Percentiles rank a stretch among this genome's conserved stretches.
These are phyloP conservation scores for Drosophila fulvimacula DNA, from an alignment of 2,888 invertebrate genomes.

Conservation along the genomic window DNA sequence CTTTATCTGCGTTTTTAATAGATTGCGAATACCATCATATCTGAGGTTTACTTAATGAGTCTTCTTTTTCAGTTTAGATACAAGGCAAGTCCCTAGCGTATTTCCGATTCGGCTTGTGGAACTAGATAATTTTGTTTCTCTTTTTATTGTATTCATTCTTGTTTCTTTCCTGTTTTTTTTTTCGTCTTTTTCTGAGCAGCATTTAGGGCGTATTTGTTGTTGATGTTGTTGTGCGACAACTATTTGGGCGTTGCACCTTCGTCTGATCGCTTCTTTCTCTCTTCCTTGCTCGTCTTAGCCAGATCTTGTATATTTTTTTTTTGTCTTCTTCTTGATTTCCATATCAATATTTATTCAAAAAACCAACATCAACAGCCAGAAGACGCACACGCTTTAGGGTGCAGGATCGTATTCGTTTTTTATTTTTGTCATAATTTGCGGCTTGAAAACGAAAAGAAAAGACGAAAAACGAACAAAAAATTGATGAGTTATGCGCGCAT, in stretches of 20 bases:
- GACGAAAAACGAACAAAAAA: constrained; percentile 5
- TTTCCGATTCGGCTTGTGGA: constrained; percentile 17
- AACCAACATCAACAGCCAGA: background rate
- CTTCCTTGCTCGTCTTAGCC: background rate
- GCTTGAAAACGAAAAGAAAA: constrained; percentile 14
- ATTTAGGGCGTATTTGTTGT: constrained; percentile 20
- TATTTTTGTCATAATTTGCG: constrained; percentile 42
- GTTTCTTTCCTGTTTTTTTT: constrained; percentile 21
- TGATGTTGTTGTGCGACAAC: constrained; percentile 53
- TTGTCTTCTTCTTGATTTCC: constrained; percentile 41
- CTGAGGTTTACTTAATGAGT: constrained; percentile 2
- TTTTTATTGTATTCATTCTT: constrained; percentile 7
- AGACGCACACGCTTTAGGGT: constrained; percentile 39
- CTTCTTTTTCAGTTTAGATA: background rate
- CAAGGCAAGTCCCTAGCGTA: constrained; percentile 20
- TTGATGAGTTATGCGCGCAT: constrained; percentile 34
- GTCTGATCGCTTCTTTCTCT: constrained; percentile 21
- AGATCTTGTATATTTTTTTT: constrained; percentile 12
- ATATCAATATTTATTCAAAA: constrained; percentile 61
- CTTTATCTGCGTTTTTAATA: background rate
- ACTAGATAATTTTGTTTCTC: background rate
- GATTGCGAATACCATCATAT: background rate
- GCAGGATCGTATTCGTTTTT: constrained; percentile 49
- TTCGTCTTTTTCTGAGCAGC: constrained; percentile 15
- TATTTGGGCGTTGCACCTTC: constrained; percentile 66